These are phyloP conservation scores for Sigmodon hispidus DNA, from an alignment of 2,113 vertebrate genomes.

Conservation along the genomic window DNA sequence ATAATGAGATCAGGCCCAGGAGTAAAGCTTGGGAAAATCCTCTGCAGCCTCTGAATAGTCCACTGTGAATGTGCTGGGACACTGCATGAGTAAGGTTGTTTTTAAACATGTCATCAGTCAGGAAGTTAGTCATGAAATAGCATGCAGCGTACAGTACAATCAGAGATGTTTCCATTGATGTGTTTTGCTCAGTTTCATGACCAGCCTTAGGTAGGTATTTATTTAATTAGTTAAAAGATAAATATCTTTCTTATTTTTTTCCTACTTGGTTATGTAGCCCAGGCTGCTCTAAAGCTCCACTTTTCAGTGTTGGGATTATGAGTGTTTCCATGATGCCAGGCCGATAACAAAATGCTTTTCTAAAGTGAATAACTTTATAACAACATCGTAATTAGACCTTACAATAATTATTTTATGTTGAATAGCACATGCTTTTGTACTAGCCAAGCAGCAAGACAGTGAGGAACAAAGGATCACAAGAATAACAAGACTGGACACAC, in stretches of 20 bases:
- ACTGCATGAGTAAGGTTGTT: not conserved
- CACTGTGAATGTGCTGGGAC: not conserved
- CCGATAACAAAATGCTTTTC: not conserved
- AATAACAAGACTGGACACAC: not conserved
- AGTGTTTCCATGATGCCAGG: too few species aligned
- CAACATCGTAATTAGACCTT: not conserved
- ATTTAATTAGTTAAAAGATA: slow-evolving; percentile 19
- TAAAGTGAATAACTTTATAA: not conserved
- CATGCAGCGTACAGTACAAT: not conserved
- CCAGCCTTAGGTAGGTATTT: not conserved
- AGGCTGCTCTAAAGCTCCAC: not conserved
- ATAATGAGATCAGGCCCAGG: slow-evolving; percentile 2
- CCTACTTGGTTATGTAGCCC: not conserved
- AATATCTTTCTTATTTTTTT: not conserved
- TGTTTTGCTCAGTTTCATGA: not conserved
- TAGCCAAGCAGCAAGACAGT: not conserved
- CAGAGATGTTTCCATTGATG: not conserved
- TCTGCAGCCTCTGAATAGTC: not conserved
- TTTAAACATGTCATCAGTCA: not conserved
- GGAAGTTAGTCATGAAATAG: not conserved
- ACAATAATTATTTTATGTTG: not conserved
- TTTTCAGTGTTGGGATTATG: not conserved
- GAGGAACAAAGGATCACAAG: not conserved
- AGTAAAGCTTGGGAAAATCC: not conserved
- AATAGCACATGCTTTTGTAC: not conserved